A percentile compares a stretch with the other conserved stretches of the same genome.
These are phyloP conservation scores for Lineus longissimus DNA, from an alignment of 1,140 invertebrate species.

Conservation along the genomic window DNA sequence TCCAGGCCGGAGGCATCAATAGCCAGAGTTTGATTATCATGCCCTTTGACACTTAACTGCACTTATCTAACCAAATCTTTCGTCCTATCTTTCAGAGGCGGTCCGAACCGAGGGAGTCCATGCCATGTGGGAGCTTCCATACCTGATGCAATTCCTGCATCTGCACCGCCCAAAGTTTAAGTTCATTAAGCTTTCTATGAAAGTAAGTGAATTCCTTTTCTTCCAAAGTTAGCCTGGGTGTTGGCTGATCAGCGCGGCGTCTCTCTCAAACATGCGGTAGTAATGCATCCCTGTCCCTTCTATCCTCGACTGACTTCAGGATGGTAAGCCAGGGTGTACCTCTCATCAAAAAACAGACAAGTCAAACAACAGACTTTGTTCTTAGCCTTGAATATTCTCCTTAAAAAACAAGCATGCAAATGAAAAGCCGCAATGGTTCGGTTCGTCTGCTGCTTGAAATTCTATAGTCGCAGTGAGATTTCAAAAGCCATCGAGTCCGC, in stretches of 20 bases:
- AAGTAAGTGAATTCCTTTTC: not conserved
- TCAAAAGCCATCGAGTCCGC: too few species aligned
- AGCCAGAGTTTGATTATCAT: too few species aligned
- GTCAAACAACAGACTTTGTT: not conserved
- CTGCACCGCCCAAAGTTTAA: conserved; percentile 4
- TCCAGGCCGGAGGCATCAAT: too few species aligned
- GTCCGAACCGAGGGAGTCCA: not conserved
- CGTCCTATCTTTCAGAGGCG: too few species aligned
- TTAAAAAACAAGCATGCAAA: too few species aligned
- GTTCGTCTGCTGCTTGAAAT: too few species aligned
- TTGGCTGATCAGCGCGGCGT: not conserved
- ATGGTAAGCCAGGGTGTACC: not conserved
- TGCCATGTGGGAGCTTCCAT: conserved; percentile 7
- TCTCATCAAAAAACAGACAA: not conserved
- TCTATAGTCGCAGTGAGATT: too few species aligned
- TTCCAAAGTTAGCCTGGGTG: too few species aligned
- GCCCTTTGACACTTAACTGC: too few species aligned
- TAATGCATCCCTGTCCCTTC: not conserved
- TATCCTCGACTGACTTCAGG: not conserved
- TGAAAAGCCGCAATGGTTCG: too few species aligned
- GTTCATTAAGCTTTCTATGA: not conserved
- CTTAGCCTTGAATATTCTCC: too few species aligned
- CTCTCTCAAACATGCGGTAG: not conserved
- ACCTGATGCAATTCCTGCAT: conserved; percentile 5
- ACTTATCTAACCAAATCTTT: too few species aligned